These are phyloP conservation scores for Aurelia sp. DNA, from an alignment of 30 jellyfish, hydroid and myxozoan species.

Conservation along the genomic window DNA sequence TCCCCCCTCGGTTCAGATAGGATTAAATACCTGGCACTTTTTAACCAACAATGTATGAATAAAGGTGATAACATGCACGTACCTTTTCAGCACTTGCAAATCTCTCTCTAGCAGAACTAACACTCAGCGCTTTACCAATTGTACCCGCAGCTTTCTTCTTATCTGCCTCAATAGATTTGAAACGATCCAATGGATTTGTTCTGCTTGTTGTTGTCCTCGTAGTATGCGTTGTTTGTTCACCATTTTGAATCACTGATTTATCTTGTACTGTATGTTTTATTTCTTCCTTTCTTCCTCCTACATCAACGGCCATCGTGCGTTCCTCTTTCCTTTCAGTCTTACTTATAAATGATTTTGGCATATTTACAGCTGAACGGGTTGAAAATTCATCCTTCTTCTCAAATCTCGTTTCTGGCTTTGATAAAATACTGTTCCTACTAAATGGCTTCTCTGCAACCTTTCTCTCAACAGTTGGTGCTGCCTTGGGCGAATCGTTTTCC, in stretches of 20 bases:
- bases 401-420: constrained; percentile 14
- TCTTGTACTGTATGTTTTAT: constrained; percentile 13
- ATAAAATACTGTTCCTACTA: not conserved
- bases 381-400: constrained; percentile 11
- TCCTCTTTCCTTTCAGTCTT: constrained; percentile 51
- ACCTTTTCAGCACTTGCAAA: constrained; percentile 69
- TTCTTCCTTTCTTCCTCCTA: constrained; percentile 26
- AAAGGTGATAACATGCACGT: not conserved
- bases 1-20: no score
- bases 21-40: no score
- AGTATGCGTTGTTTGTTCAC: constrained; percentile 20
- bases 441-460: not conserved
- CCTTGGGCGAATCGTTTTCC: not conserved
- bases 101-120: constrained; percentile 48
- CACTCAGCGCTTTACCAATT: constrained; percentile 64
- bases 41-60: no score
- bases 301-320: constrained; percentile 25
- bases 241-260: constrained; percentile 29
- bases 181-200: constrained; percentile 41
- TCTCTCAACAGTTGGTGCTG: not conserved
- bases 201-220: constrained; percentile 45
- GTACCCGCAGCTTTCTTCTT: constrained; percentile 46
- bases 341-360: constrained; percentile 25
- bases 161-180: constrained; percentile 13
- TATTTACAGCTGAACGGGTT: constrained; percentile 21